Conservation (phyloP, 2,113 vertebrate genomes). For the Leptocoma aspasia region DNA sequence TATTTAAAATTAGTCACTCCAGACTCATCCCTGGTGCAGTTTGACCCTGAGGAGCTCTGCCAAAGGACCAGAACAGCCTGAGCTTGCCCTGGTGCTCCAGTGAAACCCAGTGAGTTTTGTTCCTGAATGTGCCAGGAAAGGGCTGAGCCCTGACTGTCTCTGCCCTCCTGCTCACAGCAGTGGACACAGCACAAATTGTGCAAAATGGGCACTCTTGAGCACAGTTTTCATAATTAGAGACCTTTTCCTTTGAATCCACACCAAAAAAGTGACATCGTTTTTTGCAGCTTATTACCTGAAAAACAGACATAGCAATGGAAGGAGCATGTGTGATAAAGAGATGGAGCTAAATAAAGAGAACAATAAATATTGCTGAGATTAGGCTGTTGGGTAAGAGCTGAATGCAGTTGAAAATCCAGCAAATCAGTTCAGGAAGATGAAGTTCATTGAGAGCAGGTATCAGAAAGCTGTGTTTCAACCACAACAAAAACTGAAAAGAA, state of each 20-base stretch:
- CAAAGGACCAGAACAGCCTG: neutral
- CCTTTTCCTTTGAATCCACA: neutral
- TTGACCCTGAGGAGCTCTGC: neutral
- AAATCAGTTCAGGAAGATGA: neutral
- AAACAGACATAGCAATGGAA: neutral
- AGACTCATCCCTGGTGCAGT: neutral
- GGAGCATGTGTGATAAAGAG: neutral
- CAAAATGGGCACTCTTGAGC: neutral
- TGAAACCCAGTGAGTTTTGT: neutral
- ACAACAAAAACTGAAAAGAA: constrained; percentile 8
- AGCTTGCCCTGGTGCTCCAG: neutral
- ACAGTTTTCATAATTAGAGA: neutral
- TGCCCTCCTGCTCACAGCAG: neutral
- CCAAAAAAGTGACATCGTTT: neutral
- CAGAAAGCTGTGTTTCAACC: neutral
- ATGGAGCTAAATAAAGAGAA: neutral
- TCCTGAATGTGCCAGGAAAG: neutral
- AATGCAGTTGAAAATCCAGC: neutral
- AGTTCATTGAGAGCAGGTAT: neutral
- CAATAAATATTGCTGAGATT: neutral
- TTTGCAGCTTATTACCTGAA: neutral
- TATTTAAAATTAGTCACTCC: neutral
- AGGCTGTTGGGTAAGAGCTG: neutral
- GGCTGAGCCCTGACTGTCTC: neutral
- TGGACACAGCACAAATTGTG: neutral